Evolutionary conservation across 1,140 invertebrate species (phyloP), one percentile per base, ranked within the genome.

Genomic region (Drosophila biarmipes): DNA sequence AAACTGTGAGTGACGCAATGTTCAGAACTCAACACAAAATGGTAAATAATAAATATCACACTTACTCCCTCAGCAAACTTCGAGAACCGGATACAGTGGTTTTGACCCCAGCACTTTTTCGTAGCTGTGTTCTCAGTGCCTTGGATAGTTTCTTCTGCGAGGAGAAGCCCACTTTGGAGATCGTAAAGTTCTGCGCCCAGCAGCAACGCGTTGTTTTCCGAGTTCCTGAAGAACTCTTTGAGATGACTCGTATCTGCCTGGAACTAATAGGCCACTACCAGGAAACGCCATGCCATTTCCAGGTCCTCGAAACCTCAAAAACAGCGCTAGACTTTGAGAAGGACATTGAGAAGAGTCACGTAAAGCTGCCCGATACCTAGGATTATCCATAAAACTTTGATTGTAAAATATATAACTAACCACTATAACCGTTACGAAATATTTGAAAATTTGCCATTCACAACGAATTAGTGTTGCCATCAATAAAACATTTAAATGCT

Each of bases 71-170:
- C 51, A 95, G 95, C 77, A 92, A 93, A 76, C 74, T 95, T 45
- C 72, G 78, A 11, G 76, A 92, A 24, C 79, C 91, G 14, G 64
- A 91, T 19, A 64, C 90, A 10, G 71, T 80, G 12, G 76, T 90
- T 46, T 66, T 95, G 48, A 93, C 92, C n/a, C 75, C 87, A 0
- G 92, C 92, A 1, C 93, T 91, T 56, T 92, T 95, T 49, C 95
- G 95, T 72, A 93, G 93, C 43, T 94, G 94, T 73, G 92, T 95
- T 57, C 87, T 94, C 21, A 78, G 93, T 59, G 92, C 93, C 2
- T 67, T 95, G 24, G 92, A 92, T n/a, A 91, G 92, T 57, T 85
- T 95, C 21, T 94, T 95, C 78, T 95, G 95, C 1, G 94, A 94
- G 53, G 90, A 93, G 14, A 92, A 93, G 57, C 90, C 92, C 29